A percentile compares a stretch with the other conserved stretches of the same genome.
phyloP scores from a whole-genome alignment of 2,888 invertebrate species.

The Coenonympha arcania region DNA sequence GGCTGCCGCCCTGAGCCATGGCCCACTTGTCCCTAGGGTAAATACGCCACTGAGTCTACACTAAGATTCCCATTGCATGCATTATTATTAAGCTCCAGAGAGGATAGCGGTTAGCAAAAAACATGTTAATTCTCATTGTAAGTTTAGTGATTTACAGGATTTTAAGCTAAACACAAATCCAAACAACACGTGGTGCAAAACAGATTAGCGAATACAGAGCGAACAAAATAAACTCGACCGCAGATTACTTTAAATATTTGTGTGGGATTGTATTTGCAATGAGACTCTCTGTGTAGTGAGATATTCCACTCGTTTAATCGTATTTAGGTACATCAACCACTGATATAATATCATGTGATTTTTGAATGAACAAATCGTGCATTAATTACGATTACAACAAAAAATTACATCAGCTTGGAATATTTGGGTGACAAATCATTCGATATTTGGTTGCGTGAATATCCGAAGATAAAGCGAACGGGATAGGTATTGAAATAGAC shows the following conservation, averaged over 20 bases:
- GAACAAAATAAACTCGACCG: not conserved
- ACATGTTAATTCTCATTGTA: not conserved
- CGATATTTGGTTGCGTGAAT: conserved; percentile 34
- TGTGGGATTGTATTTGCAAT: not conserved
- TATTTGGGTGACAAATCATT: too few species aligned
- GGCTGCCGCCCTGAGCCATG: too few species aligned
- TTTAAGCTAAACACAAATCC: not conserved
- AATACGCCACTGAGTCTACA: too few species aligned
- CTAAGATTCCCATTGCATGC: too few species aligned
- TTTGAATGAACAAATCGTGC: too few species aligned
- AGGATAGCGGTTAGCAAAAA: not conserved
- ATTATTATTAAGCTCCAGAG: too few species aligned
- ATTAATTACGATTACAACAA: not conserved
- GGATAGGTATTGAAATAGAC: conserved; percentile 47
- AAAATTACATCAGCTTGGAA: not conserved
- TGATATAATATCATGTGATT: too few species aligned
- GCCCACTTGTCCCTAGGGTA: too few species aligned
- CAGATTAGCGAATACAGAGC: not conserved
- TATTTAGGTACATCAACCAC: too few species aligned
- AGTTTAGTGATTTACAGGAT: conserved; percentile 3
- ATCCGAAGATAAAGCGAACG: conserved; percentile 36
- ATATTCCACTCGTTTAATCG: too few species aligned
- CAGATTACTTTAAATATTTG: not conserved
- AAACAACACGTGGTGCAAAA: conserved; percentile 1
- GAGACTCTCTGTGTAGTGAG: too few species aligned